phyloP scores from a whole-genome alignment of 2,888 invertebrate genomes.

The Tribolium freemani region DNA sequence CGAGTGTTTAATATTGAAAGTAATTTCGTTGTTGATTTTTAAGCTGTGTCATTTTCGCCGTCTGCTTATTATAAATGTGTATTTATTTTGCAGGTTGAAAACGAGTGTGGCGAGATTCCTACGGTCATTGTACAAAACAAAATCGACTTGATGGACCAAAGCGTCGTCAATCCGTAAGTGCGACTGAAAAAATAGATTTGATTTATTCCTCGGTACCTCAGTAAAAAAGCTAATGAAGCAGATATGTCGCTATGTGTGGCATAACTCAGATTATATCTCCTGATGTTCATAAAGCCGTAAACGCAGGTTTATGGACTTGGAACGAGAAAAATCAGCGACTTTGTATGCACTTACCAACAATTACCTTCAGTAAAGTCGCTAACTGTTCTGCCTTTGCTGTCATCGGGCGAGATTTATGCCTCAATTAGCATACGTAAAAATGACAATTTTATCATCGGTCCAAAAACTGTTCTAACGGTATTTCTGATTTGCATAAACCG shows the following conservation, averaged over 20 bases:
- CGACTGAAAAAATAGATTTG: slow-evolving; percentile 62
- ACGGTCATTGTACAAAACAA: slow-evolving; percentile 98
- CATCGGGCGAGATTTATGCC: background rate
- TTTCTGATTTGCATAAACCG: slow-evolving; percentile 5
- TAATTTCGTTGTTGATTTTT: slow-evolving; percentile 5
- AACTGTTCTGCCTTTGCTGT: background rate
- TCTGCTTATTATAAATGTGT: slow-evolving; percentile 24
- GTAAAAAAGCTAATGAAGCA: background rate
- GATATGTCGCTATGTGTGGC: background rate
- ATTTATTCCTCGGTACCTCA: slow-evolving; percentile 3
- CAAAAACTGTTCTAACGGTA: slow-evolving; percentile 5
- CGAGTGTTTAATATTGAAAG: slow-evolving; percentile 7
- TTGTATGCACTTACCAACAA: background rate
- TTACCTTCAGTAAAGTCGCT: background rate
- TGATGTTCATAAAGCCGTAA: slow-evolving; percentile 8
- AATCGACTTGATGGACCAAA: slow-evolving; percentile 94
- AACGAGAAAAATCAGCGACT: background rate
- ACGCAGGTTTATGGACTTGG: background rate
- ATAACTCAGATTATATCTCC: slow-evolving; percentile 6
- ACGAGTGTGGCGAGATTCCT: slow-evolving; percentile 96
- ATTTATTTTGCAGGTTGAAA: slow-evolving; percentile 83
- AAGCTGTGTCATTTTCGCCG: slow-evolving; percentile 13
- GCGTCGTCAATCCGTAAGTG: slow-evolving; percentile 90
- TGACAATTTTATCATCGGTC: background rate
- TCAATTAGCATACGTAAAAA: background rate